Percentiles rank a stretch among this genome's conserved stretches.
Conservation (phyloP, 2,797 vertebrate species). For the Chelonia mydas region DNA sequence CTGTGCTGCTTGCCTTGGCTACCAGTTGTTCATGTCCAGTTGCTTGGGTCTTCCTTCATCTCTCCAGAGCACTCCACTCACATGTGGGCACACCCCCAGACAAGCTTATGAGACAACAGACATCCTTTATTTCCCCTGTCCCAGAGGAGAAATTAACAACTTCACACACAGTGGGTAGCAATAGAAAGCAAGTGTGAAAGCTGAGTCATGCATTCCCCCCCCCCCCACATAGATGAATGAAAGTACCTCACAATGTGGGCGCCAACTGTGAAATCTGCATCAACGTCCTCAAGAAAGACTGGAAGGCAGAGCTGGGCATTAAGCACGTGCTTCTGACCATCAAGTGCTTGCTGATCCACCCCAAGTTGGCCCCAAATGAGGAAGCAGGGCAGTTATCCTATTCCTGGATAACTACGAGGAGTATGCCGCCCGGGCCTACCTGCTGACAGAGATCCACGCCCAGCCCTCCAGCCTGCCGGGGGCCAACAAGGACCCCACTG, state of each 20-base stretch:
- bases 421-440: too few relatives aligned
- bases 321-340: slow-evolving; percentile 81
- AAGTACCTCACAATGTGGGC: not conserved
- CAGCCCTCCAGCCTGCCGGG: slow-evolving; percentile 13
- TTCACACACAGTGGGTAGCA: not conserved
- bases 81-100: not conserved
- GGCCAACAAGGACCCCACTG: slow-evolving; percentile 12
- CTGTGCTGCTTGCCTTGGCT: not conserved
- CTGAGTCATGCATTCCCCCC: not conserved
- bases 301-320: too few relatives aligned
- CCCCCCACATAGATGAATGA: fast-evolving
- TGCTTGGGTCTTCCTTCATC: not conserved
- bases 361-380: slow-evolving; percentile 80
- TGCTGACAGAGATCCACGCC: slow-evolving; percentile 92
- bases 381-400: too few relatives aligned
- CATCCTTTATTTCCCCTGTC: not conserved
- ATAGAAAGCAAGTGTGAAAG: not conserved
- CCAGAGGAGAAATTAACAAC: not conserved
- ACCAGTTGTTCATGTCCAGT: not conserved
- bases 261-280: too few relatives aligned
- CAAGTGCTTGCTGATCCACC: slow-evolving; percentile 97
- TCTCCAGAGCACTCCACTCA: not conserved
- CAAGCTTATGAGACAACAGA: not conserved
- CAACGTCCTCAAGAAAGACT: too few relatives aligned
- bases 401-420: too few relatives aligned